Base-by-base conservation (phyloP, 2,888 invertebrate genomes). In the Dicranocentrus wangi region DNA sequence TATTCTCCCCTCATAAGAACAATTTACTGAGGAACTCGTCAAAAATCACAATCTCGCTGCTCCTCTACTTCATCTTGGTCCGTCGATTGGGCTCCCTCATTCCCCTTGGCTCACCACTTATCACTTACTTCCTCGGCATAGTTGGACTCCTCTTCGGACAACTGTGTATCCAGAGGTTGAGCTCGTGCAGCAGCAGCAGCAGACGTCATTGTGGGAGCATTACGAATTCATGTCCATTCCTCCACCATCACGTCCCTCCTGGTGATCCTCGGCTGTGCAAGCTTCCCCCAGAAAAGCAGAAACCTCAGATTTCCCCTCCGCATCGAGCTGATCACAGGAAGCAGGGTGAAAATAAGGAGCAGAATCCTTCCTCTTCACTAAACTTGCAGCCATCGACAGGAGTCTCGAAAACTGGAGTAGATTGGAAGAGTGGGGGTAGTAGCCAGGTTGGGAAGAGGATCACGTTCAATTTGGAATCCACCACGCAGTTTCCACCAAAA, bases 91-190 rank as follows among this genome's bases (percentile, higher is more conserved):
- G 80, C 28, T 76, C 65, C 1, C 42, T 63, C 13, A 21, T 63
- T 42, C 23, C 21, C 2, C 32, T 61, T 32, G n/a, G 32, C 1
- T 28, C n/a, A 10, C 63, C 39, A 23, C 21, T 23, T 63, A 25
- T 83, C 17, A 77, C 73, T 19, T 80, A 83, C 43, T 55, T 83
- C 42, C 71, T 83, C 10, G 79, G 71, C n/a, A 76, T 83, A 21
- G 3, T 80, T 27, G 83, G 83, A n/a, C 80, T 83, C 1, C 21
- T 82, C 23, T 69, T 80, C 61, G 83, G 72, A 23, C 77, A 83
- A 68, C 19, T 82, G n/a, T 76, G 70, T 58, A 60, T 72, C 19
- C 55, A 80, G 21, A 76, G 63, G 23, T 43, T 82, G 15, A 39
- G 75, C 21, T 66, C 55, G 42, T 63, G 63, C 13, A 19, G 2